A percentile compares a stretch with the other conserved stretches of the same genome.
Conservation (phyloP, 2,113 vertebrate genomes). For the Paracanthobrama guichenoti region DNA sequence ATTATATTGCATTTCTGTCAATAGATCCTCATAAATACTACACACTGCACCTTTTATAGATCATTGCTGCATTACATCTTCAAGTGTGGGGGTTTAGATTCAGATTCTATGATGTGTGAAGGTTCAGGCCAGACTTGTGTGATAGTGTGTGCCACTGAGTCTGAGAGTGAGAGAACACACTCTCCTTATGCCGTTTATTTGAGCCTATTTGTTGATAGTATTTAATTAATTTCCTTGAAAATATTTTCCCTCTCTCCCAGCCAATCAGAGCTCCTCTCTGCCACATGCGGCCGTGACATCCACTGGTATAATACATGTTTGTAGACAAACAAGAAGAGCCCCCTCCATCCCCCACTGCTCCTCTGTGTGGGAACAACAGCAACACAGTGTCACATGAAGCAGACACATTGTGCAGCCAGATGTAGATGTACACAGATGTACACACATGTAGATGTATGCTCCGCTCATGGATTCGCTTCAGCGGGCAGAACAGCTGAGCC, state of each 20-base stretch:
- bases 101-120: not conserved
- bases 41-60: not conserved
- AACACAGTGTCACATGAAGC: conserved; percentile 63
- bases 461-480: conserved; percentile 36
- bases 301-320: conserved; percentile 39
- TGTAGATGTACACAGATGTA: conserved; percentile 33
- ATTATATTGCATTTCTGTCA: too few relatives aligned
- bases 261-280: not conserved
- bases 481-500: conserved; percentile 3
- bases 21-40: too few relatives aligned
- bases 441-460: conserved; percentile 46
- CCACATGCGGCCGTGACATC: conserved; percentile 8
- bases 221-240: conserved; percentile 16
- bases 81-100: not conserved
- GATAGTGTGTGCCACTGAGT: not conserved
- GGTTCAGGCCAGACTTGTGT: not conserved
- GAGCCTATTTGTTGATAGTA: not conserved
- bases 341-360: conserved; percentile 13
- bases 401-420: conserved; percentile 58
- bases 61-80: not conserved
- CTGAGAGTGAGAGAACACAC: not conserved
- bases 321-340: conserved; percentile 26
- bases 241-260: not conserved
- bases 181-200: not conserved
- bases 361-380: conserved; percentile 69